These are phyloP conservation scores for Trachymyrmex cornetzi DNA, from an alignment of 1,140 invertebrate genomes.

Conservation along the genomic window DNA sequence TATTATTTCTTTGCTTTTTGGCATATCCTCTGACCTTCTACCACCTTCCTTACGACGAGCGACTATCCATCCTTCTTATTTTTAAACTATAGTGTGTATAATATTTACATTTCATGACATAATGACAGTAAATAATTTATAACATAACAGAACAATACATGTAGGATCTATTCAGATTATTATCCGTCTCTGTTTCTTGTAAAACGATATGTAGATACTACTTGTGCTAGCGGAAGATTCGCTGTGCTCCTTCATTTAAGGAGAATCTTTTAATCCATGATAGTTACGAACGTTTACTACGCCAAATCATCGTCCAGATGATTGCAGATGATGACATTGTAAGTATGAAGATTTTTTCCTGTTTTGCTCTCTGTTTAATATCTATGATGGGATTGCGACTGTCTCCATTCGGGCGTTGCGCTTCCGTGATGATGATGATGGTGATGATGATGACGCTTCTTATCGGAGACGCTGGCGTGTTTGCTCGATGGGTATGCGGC, in stretches of 20 bases:
- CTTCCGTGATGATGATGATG: conserved; percentile 91
- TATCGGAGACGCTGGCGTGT: conserved; percentile 86
- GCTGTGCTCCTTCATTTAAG: conserved; percentile 34
- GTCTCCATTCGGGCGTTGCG: conserved; percentile 83
- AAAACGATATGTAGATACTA: conserved; percentile 21
- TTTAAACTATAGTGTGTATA: conserved; percentile 65
- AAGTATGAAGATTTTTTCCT: background rate
- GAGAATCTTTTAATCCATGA: conserved; percentile 32
- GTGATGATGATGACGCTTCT: conserved; percentile 94
- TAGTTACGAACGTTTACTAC: conserved; percentile 36
- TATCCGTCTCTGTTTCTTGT: conserved; percentile 29
- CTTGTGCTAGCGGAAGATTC: conserved; percentile 39
- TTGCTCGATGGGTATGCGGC: conserved; percentile 86
- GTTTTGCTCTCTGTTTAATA: conserved; percentile 76
- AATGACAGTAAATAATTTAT: conserved; percentile 78
- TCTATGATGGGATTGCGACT: conserved; percentile 84
- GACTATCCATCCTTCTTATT: conserved; percentile 25
- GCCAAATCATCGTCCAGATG: background rate
- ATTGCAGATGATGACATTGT: conserved; percentile 6
- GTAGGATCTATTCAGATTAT: conserved; percentile 49
- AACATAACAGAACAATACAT: conserved; percentile 69
- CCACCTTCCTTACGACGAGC: conserved; percentile 62
- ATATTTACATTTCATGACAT: conserved; percentile 78
- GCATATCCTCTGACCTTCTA: conserved; percentile 83
- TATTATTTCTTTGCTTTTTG: conserved; percentile 84